Conservation (phyloP, 1,140 invertebrate species). For the Brachionus sp. region DNA sequence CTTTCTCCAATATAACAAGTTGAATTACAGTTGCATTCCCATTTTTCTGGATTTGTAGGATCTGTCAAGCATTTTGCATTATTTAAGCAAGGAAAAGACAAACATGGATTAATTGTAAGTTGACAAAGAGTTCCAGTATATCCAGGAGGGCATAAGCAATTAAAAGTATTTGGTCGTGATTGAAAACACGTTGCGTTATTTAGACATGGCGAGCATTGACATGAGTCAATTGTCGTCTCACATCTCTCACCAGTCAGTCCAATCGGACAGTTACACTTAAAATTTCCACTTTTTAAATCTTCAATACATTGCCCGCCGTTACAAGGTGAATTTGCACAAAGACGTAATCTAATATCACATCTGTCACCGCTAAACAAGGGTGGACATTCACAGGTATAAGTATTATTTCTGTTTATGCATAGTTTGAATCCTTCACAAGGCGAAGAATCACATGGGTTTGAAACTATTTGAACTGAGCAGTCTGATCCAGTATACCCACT, state of each 20-base stretch:
- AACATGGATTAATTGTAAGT: conserved; percentile 41
- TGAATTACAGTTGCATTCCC: conserved; percentile 52
- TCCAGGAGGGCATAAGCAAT: conserved; percentile 13
- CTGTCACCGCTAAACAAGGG: not conserved
- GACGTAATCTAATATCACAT: not conserved
- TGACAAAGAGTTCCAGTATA: conserved; percentile 27
- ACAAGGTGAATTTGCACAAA: conserved; percentile 53
- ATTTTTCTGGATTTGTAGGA: not conserved
- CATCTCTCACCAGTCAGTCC: conserved; percentile 20
- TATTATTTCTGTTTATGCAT: conserved; percentile 45
- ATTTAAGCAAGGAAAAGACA: conserved; percentile 48
- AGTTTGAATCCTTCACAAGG: conserved; percentile 49
- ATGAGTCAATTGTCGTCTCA: not conserved
- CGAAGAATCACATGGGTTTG: conserved; percentile 59
- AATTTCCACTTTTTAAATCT: conserved; percentile 8
- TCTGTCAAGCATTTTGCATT: conserved; percentile 46
- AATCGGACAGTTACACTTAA: not conserved
- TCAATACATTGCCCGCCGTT: conserved; percentile 22
- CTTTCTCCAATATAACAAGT: conserved; percentile 51
- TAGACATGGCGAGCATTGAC: not conserved
- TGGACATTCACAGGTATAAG: conserved; percentile 31
- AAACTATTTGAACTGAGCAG: conserved; percentile 4
- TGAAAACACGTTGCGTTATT: conserved; percentile 17
- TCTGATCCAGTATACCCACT: conserved; percentile 14
- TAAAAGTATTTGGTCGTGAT: conserved; percentile 47